phyloP scores from a whole-genome alignment of 2,113 vertebrate genomes.

The Chlorocebus sabaeus region DNA sequence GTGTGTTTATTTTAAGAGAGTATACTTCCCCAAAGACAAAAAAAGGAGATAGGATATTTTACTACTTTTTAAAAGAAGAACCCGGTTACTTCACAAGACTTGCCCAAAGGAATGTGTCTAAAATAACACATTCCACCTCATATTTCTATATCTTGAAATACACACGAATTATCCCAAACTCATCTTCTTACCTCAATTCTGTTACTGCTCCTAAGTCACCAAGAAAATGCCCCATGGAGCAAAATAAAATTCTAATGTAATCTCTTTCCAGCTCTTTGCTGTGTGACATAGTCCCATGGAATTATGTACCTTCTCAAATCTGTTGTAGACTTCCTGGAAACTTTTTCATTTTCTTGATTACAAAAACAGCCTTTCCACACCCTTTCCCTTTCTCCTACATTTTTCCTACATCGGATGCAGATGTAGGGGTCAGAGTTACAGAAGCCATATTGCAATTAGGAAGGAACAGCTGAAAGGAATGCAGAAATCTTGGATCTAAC shows the following conservation, averaged over 20 bases:
- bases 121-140: neutral
- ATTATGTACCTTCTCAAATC: neutral
- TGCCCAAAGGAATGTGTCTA: neutral
- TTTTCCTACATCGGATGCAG: neutral
- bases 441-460: neutral
- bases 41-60: neutral
- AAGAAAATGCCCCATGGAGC: neutral
- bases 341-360: neutral
- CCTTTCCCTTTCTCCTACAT: neutral
- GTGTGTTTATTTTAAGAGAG: neutral
- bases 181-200: neutral
- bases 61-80: neutral
- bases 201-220: neutral
- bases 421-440: neutral
- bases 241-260: neutral
- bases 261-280: neutral
- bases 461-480: neutral
- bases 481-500: neutral
- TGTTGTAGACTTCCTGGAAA: neutral
- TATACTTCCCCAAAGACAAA: neutral
- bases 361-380: neutral
- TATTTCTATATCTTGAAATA: neutral
- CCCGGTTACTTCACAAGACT: neutral
- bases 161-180: neutral
- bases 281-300: neutral